A percentile compares a stretch with the other conserved stretches of the same genome.
These are phyloP conservation scores for Allobates femoralis DNA, from an alignment of 2,797 vertebrate genomes.

Conservation along the genomic window DNA sequence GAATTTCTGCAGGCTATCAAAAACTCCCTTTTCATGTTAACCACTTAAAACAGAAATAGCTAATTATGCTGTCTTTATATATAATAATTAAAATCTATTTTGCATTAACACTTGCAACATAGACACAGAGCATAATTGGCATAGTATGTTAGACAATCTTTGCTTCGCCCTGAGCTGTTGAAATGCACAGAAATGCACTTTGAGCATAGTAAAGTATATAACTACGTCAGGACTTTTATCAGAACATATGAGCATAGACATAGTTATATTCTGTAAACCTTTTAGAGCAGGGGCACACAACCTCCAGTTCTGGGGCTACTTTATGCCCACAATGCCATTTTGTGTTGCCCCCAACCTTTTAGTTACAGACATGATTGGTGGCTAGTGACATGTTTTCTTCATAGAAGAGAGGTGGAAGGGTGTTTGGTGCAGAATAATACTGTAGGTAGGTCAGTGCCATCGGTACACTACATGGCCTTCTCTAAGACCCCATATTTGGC, in stretches of 20 bases:
- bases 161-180: constrained; percentile 1
- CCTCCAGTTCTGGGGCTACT: too few relatives aligned
- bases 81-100: constrained; percentile 51
- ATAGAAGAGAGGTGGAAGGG: too few relatives aligned
- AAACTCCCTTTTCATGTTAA: constrained; percentile 42
- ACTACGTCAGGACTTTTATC: too few relatives aligned
- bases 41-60: constrained; percentile 48
- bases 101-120: constrained; percentile 53
- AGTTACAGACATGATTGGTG: too few relatives aligned
- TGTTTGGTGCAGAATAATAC: too few relatives aligned
- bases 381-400: too few relatives aligned
- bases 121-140: constrained; percentile 50
- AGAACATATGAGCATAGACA: neutral
- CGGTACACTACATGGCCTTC: too few relatives aligned
- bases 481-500: too few relatives aligned
- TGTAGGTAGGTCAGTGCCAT: too few relatives aligned
- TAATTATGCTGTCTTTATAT: constrained; percentile 52
- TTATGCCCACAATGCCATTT: too few relatives aligned
- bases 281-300: neutral
- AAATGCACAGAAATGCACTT: neutral
- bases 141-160: constrained; percentile 48
- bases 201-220: constrained; percentile 1
- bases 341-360: too few relatives aligned
- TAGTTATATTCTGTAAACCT: neutral
- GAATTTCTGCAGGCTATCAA: constrained; percentile 46